Conservation (phyloP, 2,113 vertebrate genomes). For the Burhinus oedicnemus region DNA sequence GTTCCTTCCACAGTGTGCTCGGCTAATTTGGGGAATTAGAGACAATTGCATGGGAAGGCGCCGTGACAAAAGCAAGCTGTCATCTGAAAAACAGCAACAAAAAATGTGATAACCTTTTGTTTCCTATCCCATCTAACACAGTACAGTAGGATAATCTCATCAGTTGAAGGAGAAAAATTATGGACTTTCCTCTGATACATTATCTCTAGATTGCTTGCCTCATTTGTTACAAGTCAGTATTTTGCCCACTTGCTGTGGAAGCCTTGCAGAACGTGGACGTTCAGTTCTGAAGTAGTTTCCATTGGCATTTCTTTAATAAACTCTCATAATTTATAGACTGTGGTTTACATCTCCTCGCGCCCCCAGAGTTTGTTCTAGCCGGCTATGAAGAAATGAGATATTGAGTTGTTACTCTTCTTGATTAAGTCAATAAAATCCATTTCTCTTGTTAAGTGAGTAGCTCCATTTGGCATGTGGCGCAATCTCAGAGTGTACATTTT, state of each 20-base stretch:
- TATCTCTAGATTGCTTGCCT: not conserved
- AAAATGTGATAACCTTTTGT: not conserved
- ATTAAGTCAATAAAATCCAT: conserved; percentile 50
- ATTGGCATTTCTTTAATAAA: conserved; percentile 46
- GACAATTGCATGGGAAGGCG: accelerated
- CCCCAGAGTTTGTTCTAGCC: not conserved
- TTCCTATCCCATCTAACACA: not conserved
- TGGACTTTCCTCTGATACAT: not conserved
- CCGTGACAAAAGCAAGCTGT: not conserved
- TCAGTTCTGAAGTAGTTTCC: not conserved
- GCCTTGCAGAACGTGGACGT: not conserved
- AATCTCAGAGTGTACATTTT: not conserved
- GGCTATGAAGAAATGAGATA: conserved; percentile 28
- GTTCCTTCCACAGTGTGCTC: not conserved
- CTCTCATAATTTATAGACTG: conserved; percentile 36
- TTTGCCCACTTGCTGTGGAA: not conserved
- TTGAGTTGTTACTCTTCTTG: conserved; percentile 27
- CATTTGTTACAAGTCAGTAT: not conserved
- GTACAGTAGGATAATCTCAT: not conserved
- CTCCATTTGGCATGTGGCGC: not conserved
- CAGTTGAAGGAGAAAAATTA: not conserved
- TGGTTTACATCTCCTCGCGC: not conserved
- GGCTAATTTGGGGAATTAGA: not conserved
- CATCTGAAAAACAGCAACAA: not conserved
- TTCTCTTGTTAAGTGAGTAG: conserved; percentile 25